Base-by-base conservation (phyloP, 2,888 invertebrate genomes). In the Eubasilissa splendida region DNA sequence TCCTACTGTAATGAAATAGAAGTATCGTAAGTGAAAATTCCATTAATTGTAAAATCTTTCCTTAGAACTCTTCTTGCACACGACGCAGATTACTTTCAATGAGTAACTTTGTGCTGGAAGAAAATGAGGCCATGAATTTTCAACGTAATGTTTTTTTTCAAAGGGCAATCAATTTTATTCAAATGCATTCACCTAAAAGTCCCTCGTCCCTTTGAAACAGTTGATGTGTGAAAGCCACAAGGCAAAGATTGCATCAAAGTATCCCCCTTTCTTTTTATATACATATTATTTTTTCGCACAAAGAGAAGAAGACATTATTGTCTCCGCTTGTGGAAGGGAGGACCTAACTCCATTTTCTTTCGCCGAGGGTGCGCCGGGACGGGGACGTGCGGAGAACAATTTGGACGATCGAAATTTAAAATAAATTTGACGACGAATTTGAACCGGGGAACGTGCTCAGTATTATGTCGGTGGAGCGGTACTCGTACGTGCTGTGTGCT, bases 161-260 rank as follows among this genome's bases (percentile, higher is more conserved):
- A 73, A 78, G 78, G 76, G 80, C 83, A 83, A 83, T 83, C 80
- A 78, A 83, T 83, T 82, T 83, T 83, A 83, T 83, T 83, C 81
- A 82, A 83, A 83, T 80, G 82, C 83, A 83, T 83, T 79, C 82
- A 79, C 79, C 77, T 80, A 70, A 63, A 79, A 22, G 58, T 54
- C 77, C 73, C 65, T 73, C 56, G 80, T 82, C 71, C 77, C 80
- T 83, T 83, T 83, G 83, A 79, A 79, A 79, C 82, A 82, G 83
- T 75, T 77, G 83, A 82, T 82, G 83, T 83, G 81, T 83, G 77
- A 83, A 83, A 83, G 80, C 82, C 83, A 82, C 80, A 80, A 83
- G 80, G 83, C 82, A 80, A 82, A 83, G 82, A 83, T 83, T 83
- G 82, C 81, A 83, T 82, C 83, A 74, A 63, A 68, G 56, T n/a